Evolutionary conservation across 2,888 invertebrate genomes (phyloP), one percentile per base, ranked within the genome.

Genomic region (Cecidostiba fungosa): DNA sequence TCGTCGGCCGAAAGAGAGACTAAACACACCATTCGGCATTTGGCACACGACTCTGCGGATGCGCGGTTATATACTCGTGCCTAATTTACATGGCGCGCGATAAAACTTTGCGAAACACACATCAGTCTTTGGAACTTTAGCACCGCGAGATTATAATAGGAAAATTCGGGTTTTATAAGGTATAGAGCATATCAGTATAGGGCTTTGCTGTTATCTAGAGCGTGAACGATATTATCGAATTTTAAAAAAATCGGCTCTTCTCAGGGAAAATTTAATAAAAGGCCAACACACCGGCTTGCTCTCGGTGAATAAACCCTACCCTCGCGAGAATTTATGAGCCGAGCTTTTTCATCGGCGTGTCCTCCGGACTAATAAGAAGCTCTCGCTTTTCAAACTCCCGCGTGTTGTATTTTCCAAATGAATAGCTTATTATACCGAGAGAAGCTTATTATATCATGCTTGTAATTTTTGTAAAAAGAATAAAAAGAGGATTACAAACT

Each of bases 401-500:
- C 12, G 43, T 8, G 39, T 12, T 12, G 43, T 43, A 1, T 43
- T 43, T 43, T 43, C 43, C 43, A 43, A 43, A 43, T 10, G 8
- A 43, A 43, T 43, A 43, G 43, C 43, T 43, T 12, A 43, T 43
- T 43, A 43, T 12, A 8, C n/a, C n/a, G 43, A 12, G 43, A 1
- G n/a, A 39, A 39, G 43, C 43, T 43, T 43, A 43, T 12, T 43
- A 2, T 12, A 12, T 43, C 43, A 12, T 50, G 50, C 50, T 19
- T 19, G 50, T 50, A 50, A 43, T 43, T 66, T 39, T 66, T 66
- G 23, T 39, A 39, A 16, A 19, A 79, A 47, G n/a, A n/a, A n/a
- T n/a, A 54, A 62, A 69, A 79, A 85, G 87, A 85, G 77, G 69
- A 43, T 14, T 1, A 50, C 39, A 69, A 82, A 94, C 97, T 96